phyloP scores from a whole-genome alignment of 1,140 invertebrate species.

The Neodiprion virginianus region DNA sequence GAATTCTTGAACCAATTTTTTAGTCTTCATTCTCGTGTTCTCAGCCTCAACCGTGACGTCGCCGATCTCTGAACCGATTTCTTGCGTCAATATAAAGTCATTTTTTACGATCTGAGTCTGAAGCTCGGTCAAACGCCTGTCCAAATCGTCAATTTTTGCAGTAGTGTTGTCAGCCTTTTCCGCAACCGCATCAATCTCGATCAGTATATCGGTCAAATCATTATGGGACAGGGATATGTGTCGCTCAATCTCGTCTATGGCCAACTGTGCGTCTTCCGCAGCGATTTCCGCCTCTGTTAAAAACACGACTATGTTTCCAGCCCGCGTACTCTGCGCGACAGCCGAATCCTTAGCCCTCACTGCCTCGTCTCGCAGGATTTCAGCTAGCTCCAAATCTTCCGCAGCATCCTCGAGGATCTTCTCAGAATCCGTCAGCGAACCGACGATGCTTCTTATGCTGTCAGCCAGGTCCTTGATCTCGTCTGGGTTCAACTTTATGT shows the following conservation, averaged over 20 bases:
- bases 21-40: not conserved
- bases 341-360: conserved; percentile 75
- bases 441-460: conserved; percentile 81
- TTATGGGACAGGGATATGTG: conserved; percentile 76
- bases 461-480: conserved; percentile 80
- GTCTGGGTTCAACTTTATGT: conserved; percentile 71
- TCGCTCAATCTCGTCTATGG: conserved; percentile 77
- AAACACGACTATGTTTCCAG: conserved; percentile 66
- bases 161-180: conserved; percentile 72
- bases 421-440: conserved; percentile 84
- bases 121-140: conserved; percentile 68
- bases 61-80: not conserved
- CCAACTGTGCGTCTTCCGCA: conserved; percentile 75
- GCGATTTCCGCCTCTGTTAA: conserved; percentile 73
- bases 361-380: conserved; percentile 77
- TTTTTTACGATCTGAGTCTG: conserved; percentile 77
- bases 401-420: conserved; percentile 82
- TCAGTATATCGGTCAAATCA: conserved; percentile 67
- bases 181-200: conserved; percentile 73
- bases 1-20: conserved; percentile 60
- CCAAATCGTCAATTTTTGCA: conserved; percentile 68
- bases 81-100: conserved; percentile 48
- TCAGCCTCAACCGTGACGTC: not conserved
- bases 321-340: conserved; percentile 40
- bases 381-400: conserved; percentile 74